These are phyloP conservation scores for Melanotaenia nigrans DNA, from an alignment of 2,797 vertebrate species.

Conservation along the genomic window DNA sequence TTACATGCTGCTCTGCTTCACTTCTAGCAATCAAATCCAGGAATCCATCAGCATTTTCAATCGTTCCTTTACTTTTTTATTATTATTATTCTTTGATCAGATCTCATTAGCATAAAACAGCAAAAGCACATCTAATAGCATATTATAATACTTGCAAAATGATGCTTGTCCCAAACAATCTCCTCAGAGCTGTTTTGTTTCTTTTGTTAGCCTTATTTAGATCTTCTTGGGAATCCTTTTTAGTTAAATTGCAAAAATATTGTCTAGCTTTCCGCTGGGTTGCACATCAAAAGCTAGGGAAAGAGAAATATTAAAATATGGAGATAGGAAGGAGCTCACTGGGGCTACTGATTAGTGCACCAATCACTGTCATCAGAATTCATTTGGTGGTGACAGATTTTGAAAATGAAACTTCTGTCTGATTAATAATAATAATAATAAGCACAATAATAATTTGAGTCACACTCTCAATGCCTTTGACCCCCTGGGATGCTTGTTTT, in stretches of 20 bases:
- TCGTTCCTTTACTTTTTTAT: conserved; percentile 24
- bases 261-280: conserved; percentile 53
- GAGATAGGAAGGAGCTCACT: conserved; percentile 65
- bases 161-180: conserved; percentile 40
- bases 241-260: conserved; percentile 59
- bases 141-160: conserved; percentile 46
- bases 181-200: conserved; percentile 38
- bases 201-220: conserved; percentile 54
- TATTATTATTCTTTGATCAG: conserved; percentile 33
- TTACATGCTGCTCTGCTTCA: conserved; percentile 45
- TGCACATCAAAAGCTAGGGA: conserved; percentile 63
- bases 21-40: conserved; percentile 53
- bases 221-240: conserved; percentile 44
- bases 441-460: conserved; percentile 26
- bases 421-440: conserved; percentile 43
- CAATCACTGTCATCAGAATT: conserved; percentile 69
- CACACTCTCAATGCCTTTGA: not conserved
- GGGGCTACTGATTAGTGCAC: conserved; percentile 67
- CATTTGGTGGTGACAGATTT: conserved; percentile 59
- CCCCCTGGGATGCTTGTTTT: conserved; percentile 4
- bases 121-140: conserved; percentile 29
- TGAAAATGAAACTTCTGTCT: conserved; percentile 61
- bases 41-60: conserved; percentile 60
- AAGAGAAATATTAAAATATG: conserved; percentile 67
- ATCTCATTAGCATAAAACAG: conserved; percentile 37